Percentiles rank a stretch among this genome's conserved stretches.
Evolutionary conservation across 2,797 vertebrate genomes (phyloP).

Genomic region (Poecile montanus): DNA sequence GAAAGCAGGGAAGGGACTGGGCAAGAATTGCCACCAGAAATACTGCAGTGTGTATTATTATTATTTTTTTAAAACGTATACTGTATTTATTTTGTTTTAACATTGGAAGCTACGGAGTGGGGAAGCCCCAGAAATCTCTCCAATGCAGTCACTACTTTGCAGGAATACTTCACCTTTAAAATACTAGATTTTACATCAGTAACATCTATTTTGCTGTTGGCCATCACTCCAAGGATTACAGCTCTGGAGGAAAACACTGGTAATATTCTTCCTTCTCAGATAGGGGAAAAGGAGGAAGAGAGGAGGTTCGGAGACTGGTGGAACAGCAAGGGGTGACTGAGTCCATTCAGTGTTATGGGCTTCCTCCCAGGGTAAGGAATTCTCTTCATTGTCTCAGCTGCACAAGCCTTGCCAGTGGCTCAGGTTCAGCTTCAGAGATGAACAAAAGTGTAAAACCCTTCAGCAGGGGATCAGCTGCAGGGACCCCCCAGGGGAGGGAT

Average conservation of each 20-base stretch:
- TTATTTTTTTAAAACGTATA: conserved; percentile 53
- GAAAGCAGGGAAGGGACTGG: conserved; percentile 42
- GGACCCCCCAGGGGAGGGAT: not conserved
- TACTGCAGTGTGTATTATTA: conserved; percentile 73
- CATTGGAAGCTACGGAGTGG: conserved; percentile 69
- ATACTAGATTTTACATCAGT: conserved; percentile 54
- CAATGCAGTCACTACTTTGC: conserved; percentile 56
- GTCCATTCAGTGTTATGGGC: not conserved
- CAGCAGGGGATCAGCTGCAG: not conserved
- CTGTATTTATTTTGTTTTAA: conserved; percentile 66
- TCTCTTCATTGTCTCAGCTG: conserved; percentile 53
- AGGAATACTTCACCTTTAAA: conserved; percentile 68
- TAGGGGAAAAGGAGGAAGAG: conserved; percentile 20
- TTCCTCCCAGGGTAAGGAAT: conserved; percentile 20
- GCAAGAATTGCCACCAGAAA: conserved; percentile 67
- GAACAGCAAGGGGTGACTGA: conserved; percentile 34
- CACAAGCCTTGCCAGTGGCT: conserved; percentile 52
- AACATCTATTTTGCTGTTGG: conserved; percentile 56
- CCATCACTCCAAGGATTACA: conserved; percentile 52
- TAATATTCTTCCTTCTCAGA: conserved; percentile 51
- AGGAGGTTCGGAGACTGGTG: conserved; percentile 8
- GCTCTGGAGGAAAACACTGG: conserved; percentile 51
- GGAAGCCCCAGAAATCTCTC: conserved; percentile 67
- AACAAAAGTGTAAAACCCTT: not conserved
- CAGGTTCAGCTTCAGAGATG: conserved; percentile 59